Percentiles rank a stretch among this genome's conserved stretches.
Evolutionary conservation across 2,797 vertebrate genomes (phyloP).

Genomic region (Tiaroga cobitis): DNA sequence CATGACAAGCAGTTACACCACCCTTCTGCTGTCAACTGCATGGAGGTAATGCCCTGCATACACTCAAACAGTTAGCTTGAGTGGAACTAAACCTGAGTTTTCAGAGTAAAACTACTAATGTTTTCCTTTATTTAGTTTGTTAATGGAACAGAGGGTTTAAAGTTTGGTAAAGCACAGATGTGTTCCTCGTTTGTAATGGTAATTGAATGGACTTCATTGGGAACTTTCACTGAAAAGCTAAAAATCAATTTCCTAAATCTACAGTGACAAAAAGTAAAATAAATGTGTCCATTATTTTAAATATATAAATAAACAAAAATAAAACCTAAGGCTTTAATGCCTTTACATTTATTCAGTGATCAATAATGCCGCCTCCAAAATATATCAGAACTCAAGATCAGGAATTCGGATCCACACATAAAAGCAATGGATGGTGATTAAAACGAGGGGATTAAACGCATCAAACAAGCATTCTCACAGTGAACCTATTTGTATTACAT

Average conservation of each 20-base stretch:
- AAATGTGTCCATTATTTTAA: not conserved
- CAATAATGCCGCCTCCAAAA: not conserved
- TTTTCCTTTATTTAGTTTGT: not conserved
- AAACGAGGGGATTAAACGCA: not conserved
- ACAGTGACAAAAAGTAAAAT: not conserved
- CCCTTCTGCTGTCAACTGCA: not conserved
- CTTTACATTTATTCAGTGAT: not conserved
- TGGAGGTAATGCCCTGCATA: constrained; percentile 28
- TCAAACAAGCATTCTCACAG: constrained; percentile 14
- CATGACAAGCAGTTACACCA: constrained; percentile 5
- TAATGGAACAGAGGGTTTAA: not conserved
- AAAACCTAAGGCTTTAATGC: not conserved
- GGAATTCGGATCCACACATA: not conserved
- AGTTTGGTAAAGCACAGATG: constrained; percentile 17
- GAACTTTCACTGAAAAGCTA: constrained; percentile 57
- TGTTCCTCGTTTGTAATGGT: constrained; percentile 45
- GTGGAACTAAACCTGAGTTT: constrained; percentile 24
- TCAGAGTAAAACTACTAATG: not conserved
- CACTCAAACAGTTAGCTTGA: not conserved
- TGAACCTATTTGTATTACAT: constrained; percentile 22
- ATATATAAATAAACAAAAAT: not conserved
- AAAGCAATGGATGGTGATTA: not conserved
- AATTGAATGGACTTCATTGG: constrained; percentile 63
- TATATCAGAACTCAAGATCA: not conserved
- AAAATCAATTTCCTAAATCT: constrained; percentile 66